A percentile compares a stretch with the other conserved stretches of the same genome.
Conservation (phyloP, 2,888 invertebrate genomes). For the Lottia scabra region DNA sequence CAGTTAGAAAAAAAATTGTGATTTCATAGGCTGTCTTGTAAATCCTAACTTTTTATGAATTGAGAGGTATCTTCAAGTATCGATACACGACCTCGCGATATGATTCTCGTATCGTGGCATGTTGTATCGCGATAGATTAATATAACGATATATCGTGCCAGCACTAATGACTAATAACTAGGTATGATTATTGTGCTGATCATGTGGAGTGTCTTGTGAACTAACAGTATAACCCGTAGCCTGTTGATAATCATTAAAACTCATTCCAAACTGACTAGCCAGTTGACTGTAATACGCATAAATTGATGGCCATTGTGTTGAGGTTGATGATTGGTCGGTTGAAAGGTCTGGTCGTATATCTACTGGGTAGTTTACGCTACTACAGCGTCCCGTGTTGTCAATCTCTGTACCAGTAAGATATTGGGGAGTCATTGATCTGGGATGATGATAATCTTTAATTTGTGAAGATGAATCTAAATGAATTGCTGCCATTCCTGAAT, state of each 20-base stretch:
- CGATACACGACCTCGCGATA: too few relatives aligned
- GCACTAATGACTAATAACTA: too few relatives aligned
- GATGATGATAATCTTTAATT: background rate
- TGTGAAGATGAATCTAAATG: too few relatives aligned
- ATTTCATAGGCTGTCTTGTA: too few relatives aligned
- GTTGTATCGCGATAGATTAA: too few relatives aligned
- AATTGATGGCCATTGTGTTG: slow-evolving; percentile 35
- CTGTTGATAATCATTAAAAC: slow-evolving; percentile 32
- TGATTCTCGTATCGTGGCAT: too few relatives aligned
- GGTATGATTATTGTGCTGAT: background rate
- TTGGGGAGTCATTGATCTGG: background rate
- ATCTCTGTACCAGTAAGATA: background rate
- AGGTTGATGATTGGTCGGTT: background rate
- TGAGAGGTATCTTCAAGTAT: too few relatives aligned
- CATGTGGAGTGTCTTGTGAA: background rate
- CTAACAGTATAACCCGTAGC: slow-evolving; percentile 1
- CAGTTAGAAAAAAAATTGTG: too few relatives aligned
- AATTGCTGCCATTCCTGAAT: too few relatives aligned
- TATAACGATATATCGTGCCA: too few relatives aligned
- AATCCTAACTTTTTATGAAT: too few relatives aligned
- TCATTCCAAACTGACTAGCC: slow-evolving; percentile 46
- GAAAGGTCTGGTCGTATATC: background rate
- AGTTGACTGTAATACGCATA: slow-evolving; percentile 45
- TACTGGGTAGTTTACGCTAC: background rate
- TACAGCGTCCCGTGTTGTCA: background rate